These are phyloP conservation scores for Alligator sinensis DNA, from an alignment of 2,113 vertebrate genomes.

Conservation along the genomic window DNA sequence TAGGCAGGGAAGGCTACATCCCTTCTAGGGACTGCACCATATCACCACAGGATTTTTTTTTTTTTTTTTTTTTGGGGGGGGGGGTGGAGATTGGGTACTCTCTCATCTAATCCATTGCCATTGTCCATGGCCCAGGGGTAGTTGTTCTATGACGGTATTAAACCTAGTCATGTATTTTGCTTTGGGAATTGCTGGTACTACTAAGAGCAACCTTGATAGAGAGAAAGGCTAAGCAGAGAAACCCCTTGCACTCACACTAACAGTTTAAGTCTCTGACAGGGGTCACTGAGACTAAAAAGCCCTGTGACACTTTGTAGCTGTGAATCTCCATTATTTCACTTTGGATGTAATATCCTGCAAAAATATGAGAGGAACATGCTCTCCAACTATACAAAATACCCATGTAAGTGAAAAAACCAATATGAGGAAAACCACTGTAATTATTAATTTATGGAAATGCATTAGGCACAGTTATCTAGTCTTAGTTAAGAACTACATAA, in stretches of 20 bases:
- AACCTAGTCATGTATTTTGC: slow-evolving; percentile 30
- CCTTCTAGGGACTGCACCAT: too few species aligned
- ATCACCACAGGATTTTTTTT: too few species aligned
- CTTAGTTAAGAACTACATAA: not conserved
- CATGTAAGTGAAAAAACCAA: not conserved
- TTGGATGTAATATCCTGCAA: not conserved
- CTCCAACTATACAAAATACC: not conserved
- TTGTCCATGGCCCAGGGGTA: not conserved
- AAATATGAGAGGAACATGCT: not conserved
- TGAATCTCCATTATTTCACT: not conserved
- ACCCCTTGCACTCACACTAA: not conserved
- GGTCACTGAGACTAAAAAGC: not conserved
- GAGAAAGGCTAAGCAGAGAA: not conserved
- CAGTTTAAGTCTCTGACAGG: not conserved
- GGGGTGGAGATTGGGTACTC: too few species aligned
- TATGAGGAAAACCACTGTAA: not conserved
- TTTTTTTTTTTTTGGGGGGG: too few species aligned
- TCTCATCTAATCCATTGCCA: too few species aligned
- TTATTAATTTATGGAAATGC: not conserved
- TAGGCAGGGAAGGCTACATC: too few species aligned
- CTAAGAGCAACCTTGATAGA: not conserved
- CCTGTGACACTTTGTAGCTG: not conserved
- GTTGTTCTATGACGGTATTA: not conserved
- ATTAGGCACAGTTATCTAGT: not conserved
- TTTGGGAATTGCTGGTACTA: not conserved